These are phyloP conservation scores for Plodia interpunctella DNA, from an alignment of 1,140 invertebrate species.

Conservation along the genomic window DNA sequence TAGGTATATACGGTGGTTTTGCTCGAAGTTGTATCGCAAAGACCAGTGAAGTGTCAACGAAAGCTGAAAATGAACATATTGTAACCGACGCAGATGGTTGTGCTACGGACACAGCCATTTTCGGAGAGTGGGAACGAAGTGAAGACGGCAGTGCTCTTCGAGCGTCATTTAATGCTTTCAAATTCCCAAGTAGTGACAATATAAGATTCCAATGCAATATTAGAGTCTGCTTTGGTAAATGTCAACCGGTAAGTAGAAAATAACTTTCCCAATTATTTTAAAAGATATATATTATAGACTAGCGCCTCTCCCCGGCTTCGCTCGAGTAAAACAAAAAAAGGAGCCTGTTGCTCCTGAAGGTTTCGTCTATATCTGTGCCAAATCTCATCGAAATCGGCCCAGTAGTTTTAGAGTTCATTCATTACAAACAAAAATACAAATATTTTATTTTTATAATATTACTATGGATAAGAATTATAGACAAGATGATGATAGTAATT, in stretches of 20 bases:
- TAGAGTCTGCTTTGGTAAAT: conserved; percentile 95
- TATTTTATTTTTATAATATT: no score
- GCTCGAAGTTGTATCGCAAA: conserved; percentile 94
- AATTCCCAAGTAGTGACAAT: conserved; percentile 96
- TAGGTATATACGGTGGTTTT: conserved; percentile 95
- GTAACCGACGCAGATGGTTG: conserved; percentile 97
- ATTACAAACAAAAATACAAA: no score
- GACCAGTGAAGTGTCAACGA: conserved; percentile 88
- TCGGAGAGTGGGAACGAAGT: conserved; percentile 95
- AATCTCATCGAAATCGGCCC: no score
- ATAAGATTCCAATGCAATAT: conserved; percentile 98
- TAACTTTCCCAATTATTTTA: background rate
- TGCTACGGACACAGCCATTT: conserved; percentile 93
- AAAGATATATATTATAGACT: no score
- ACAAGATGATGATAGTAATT: no score
- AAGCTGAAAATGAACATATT: conserved; percentile 92
- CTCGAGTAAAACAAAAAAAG: no score
- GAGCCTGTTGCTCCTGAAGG: no score
- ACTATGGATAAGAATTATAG: no score
- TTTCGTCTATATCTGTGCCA: no score
- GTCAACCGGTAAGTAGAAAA: conserved; percentile 88
- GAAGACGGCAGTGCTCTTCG: conserved; percentile 88
- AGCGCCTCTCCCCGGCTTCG: no score
- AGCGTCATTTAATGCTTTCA: conserved; percentile 95
- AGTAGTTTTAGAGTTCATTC: no score